phyloP scores from a whole-genome alignment of 2,888 invertebrate genomes.

The Drosophila affinis region DNA sequence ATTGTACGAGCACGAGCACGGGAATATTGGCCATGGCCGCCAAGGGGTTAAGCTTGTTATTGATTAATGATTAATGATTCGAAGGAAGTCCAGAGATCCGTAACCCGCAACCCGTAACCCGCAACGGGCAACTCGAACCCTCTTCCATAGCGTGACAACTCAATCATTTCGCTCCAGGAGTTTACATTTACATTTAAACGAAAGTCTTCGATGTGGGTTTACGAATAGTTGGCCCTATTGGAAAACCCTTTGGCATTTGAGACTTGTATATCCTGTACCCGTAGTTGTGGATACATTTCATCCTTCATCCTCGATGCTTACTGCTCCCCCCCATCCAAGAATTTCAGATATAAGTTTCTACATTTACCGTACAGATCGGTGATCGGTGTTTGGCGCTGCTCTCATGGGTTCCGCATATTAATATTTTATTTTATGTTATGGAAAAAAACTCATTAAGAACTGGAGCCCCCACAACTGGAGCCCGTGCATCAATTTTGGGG shows the following conservation, averaged over 20 bases:
- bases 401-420: slow-evolving; percentile 20
- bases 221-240: not conserved
- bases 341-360: not conserved
- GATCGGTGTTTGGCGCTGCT: too few relatives aligned
- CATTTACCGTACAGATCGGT: slow-evolving; percentile 17
- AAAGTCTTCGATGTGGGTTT: slow-evolving; percentile 14
- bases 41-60: slow-evolving; percentile 59
- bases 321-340: too few relatives aligned
- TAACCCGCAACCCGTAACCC: too few relatives aligned
- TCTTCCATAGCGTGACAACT: slow-evolving; percentile 41
- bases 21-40: slow-evolving; percentile 18
- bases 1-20: slow-evolving; percentile 15
- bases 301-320: too few relatives aligned
- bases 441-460: slow-evolving; percentile 36
- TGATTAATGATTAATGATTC: slow-evolving; percentile 66
- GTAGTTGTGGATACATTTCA: too few relatives aligned
- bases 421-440: slow-evolving; percentile 19
- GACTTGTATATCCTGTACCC: too few relatives aligned
- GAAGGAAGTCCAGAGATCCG: too few relatives aligned
- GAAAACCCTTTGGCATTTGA: too few relatives aligned
- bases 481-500: not conserved
- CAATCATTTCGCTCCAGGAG: slow-evolving; percentile 34
- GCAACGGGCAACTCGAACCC: not conserved
- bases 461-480: slow-evolving; percentile 21
- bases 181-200: slow-evolving; percentile 41